Conservation (phyloP, 2,888 invertebrate species). For the Timema podura region DNA sequence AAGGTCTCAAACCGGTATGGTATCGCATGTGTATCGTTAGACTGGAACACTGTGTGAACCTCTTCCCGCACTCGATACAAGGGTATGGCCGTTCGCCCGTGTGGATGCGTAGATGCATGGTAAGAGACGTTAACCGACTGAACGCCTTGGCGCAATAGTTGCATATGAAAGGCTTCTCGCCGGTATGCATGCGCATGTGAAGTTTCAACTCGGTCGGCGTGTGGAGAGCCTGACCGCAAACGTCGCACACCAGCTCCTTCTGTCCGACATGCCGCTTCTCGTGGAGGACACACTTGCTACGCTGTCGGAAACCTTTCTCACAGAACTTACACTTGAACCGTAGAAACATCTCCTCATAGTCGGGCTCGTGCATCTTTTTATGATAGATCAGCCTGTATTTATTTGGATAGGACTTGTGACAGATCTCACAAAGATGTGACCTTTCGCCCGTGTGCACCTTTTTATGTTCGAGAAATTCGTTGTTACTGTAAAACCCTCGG, state of each 20-base stretch:
- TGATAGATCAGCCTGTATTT: constrained; percentile 40
- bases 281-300: constrained; percentile 1
- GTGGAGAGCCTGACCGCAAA: constrained; percentile 18
- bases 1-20: constrained; percentile 58
- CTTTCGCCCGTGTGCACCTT: constrained; percentile 28
- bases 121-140: constrained; percentile 37
- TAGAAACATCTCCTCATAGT: too few species aligned
- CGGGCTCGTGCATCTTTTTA: constrained; percentile 34
- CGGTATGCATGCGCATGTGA: constrained; percentile 22
- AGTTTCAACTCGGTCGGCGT: neutral
- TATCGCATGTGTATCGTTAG: constrained; percentile 58
- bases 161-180: constrained; percentile 28
- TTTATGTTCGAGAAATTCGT: constrained; percentile 18
- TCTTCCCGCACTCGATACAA: constrained; percentile 39
- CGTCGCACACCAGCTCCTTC: constrained; percentile 14
- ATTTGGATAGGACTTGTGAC: constrained; percentile 38
- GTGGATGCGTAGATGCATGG: constrained; percentile 40
- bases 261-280: constrained; percentile 18
- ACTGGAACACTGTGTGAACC: constrained; percentile 52
- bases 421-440: constrained; percentile 37
- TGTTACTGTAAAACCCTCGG: constrained; percentile 13
- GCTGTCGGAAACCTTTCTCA: constrained; percentile 48
- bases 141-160: constrained; percentile 39
- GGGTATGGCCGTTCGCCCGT: constrained; percentile 35
- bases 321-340: constrained; percentile 46